Conservation (phyloP, 92 coral and sea anemone genomes). For the Ricordea florida region DNA sequence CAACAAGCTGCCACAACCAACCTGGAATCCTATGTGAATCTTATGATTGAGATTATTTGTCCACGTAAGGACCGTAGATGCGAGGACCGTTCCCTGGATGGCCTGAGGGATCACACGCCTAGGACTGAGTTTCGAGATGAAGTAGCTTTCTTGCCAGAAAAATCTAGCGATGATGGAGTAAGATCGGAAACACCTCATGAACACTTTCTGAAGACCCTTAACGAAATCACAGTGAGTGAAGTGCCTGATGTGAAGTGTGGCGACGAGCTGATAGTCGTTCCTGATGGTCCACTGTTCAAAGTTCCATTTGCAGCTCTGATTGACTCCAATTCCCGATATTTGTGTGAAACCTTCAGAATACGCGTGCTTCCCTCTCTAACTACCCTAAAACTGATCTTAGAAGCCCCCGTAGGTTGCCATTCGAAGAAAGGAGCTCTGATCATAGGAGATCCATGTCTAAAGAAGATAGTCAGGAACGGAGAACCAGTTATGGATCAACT, state of each 20-base stretch:
- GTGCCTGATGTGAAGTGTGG: background rate
- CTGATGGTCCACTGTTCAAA: slow-evolving; percentile 2
- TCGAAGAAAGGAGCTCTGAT: background rate
- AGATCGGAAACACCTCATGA: background rate
- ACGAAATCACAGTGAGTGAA: background rate
- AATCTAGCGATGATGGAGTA: background rate
- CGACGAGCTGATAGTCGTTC: slow-evolving; percentile 11
- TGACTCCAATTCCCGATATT: background rate
- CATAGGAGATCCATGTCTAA: slow-evolving; percentile 29
- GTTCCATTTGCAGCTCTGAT: slow-evolving; percentile 11
- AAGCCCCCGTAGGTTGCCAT: background rate
- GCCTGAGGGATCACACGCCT: background rate
- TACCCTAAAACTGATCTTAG: background rate
- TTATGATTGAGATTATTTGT: background rate
- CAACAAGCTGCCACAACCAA: background rate
- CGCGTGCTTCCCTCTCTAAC: slow-evolving; percentile 20
- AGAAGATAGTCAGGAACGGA: background rate
- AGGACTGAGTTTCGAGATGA: background rate
- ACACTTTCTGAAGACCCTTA: background rate
- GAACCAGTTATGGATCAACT: background rate
- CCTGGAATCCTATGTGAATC: background rate
- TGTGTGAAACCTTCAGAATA: background rate
- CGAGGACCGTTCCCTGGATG: background rate
- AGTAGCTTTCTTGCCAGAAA: background rate
- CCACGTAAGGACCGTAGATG: background rate